phyloP scores from a whole-genome alignment of 2,113 vertebrate genomes.

The Vicugna pacos region DNA sequence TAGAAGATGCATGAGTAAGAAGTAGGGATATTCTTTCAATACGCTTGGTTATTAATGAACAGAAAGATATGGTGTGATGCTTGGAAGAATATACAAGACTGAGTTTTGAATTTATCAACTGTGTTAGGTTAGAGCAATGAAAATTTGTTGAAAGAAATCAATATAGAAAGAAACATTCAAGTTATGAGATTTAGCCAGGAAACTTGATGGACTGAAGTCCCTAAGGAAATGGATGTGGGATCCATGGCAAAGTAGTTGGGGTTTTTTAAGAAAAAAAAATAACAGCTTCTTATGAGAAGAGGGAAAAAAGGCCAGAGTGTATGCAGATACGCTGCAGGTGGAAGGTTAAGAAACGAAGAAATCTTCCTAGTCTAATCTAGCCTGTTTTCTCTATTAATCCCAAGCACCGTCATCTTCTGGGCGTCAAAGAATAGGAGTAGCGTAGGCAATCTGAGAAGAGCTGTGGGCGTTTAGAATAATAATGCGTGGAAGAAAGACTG shows the following conservation, averaged over 20 bases:
- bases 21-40: background rate
- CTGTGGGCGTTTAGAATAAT: background rate
- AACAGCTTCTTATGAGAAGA: background rate
- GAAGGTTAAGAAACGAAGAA: background rate
- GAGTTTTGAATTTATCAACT: background rate
- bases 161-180: background rate
- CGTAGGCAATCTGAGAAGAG: background rate
- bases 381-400: slow-evolving; percentile 32
- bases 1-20: background rate
- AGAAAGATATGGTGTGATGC: background rate
- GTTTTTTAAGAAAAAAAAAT: background rate
- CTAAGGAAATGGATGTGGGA: background rate
- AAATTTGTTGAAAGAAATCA: background rate
- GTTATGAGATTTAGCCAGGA: background rate
- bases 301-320: background rate
- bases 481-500: background rate
- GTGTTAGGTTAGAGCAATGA: background rate
- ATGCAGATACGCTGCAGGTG: background rate
- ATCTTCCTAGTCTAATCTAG: background rate
- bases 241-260: background rate
- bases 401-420: background rate
- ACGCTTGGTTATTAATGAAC: background rate
- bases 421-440: background rate
- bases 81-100: background rate
- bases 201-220: background rate